These are phyloP conservation scores for Eudyptes chrysolophus DNA, from an alignment of 2,113 vertebrate species.

Conservation along the genomic window DNA sequence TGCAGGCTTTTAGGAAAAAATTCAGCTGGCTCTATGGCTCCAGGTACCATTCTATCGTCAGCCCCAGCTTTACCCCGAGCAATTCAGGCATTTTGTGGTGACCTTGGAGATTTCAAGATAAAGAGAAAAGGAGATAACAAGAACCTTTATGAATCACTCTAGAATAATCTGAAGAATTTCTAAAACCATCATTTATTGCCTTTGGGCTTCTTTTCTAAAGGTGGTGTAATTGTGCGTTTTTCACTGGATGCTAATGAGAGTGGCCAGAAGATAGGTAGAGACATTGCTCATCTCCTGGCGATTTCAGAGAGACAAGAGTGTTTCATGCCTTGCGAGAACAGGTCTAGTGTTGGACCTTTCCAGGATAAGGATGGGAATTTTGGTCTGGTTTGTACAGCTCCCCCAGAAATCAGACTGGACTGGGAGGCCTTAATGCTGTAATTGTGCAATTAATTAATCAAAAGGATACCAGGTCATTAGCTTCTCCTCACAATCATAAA, in stretches of 20 bases:
- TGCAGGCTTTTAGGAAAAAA: constrained; percentile 30
- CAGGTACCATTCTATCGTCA: neutral
- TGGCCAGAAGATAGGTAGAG: constrained; percentile 14
- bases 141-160: constrained; percentile 57
- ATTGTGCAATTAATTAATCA: neutral
- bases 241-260: neutral
- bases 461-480: neutral
- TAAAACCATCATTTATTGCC: constrained; percentile 23
- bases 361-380: neutral
- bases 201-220: constrained; percentile 27
- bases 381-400: neutral
- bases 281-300: neutral
- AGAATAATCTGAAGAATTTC: constrained; percentile 41
- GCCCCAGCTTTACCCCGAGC: neutral
- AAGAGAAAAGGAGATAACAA: constrained; percentile 33
- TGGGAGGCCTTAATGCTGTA: neutral
- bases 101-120: constrained; percentile 53
- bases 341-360: neutral
- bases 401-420: neutral
- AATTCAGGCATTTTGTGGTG: constrained; percentile 47
- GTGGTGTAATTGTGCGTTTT: neutral
- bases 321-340: neutral
- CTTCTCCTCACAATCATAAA: neutral
- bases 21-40: constrained; percentile 24
- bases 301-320: neutral